Evolutionary conservation across 2,888 invertebrate genomes (phyloP), one percentile per base, ranked within the genome.

Genomic region (Heteromyza rotundicornis): DNA sequence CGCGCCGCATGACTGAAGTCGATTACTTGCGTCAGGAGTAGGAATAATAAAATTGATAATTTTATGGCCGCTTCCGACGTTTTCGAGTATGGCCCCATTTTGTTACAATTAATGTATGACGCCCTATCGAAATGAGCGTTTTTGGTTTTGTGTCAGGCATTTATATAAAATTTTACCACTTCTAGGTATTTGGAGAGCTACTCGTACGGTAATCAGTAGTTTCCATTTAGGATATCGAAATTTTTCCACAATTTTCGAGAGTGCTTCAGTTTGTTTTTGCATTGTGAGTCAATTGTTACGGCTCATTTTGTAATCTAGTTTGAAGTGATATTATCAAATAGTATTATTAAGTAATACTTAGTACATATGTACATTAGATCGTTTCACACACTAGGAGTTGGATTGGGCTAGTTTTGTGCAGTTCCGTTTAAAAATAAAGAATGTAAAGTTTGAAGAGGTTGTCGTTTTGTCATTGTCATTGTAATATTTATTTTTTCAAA

Each of bases 1-100:
- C 68, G 60, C 10, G 61, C 60, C n/a, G 70, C 70, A 24, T 72
- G 65, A 10, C 35, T 50, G 23, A 65, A 63, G 10, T 47, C 16
- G 16, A 52, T 20, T 5, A 22, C 19, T 5, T 55, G n/a, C 23
- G 51, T 7, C n/a, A 58, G 57, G 20, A 74, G 53, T 36, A 65
- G 17, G 8, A 55, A 24, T 10, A 16, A n/a, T 16, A n/a, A 24
- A 60, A 50, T 14, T 60, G 49, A 44, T 53, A 10, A 19, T 14
- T 32, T 27, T 24, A 49, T 12, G 22, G 40, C 20, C 36, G 23
- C 8, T 51, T 51, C 35, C 32, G 51, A 8, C 50, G 23, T 57
- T 57, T 57, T 50, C 17, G n/a, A 20, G 24, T n/a, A n/a, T 36
- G 23, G 14, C 20, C 7, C 49, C 47, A 47, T 47, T 32, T 49